A percentile compares a stretch with the other conserved stretches of the same genome.
These are phyloP conservation scores for Anniella stebbinsi DNA, from an alignment of 2,797 vertebrate genomes.

Conservation along the genomic window DNA sequence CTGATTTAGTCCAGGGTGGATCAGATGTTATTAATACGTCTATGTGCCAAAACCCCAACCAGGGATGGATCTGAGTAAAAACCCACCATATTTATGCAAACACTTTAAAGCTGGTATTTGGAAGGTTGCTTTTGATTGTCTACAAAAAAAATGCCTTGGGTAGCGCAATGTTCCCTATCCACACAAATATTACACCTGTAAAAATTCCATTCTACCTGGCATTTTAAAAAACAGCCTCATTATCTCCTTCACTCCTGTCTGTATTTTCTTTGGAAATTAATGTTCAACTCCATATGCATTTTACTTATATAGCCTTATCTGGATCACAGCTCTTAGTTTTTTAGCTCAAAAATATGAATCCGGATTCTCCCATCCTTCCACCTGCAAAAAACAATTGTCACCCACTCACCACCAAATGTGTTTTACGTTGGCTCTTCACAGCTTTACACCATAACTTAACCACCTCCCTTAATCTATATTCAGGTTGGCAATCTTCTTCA, in stretches of 20 bases:
- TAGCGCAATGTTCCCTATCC: background rate
- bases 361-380: background rate
- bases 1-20: background rate
- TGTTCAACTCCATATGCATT: background rate
- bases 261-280: background rate
- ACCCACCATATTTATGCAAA: background rate
- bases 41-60: background rate
- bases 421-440: conserved; percentile 16
- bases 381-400: conserved; percentile 16
- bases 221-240: background rate
- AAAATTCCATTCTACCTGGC: background rate
- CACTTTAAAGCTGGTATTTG: background rate
- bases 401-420: conserved; percentile 1
- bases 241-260: background rate
- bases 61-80: background rate
- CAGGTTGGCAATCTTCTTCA: conserved; percentile 50
- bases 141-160: background rate
- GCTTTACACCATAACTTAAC: conserved; percentile 33
- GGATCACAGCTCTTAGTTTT: background rate
- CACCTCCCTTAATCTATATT: conserved; percentile 50
- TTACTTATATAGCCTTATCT: background rate
- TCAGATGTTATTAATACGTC: too few relatives aligned
- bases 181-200: background rate
- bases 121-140: background rate
- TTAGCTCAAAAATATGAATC: background rate